These are phyloP conservation scores for Vulpes vulpes DNA, from an alignment of 2,113 vertebrate species.

Conservation along the genomic window DNA sequence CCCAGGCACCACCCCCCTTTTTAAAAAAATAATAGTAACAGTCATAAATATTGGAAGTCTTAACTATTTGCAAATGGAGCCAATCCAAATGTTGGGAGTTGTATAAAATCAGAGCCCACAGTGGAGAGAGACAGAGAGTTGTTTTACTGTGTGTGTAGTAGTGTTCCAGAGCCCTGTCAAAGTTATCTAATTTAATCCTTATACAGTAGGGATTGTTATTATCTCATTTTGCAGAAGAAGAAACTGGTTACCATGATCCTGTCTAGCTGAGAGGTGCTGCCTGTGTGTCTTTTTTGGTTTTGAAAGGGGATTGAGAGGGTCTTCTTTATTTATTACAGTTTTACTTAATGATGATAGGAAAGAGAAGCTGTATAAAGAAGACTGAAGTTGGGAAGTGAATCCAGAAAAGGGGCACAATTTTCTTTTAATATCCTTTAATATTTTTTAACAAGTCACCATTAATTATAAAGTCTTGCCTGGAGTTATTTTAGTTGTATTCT, in stretches of 20 bases:
- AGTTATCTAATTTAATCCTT: not conserved
- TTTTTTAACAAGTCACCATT: constrained; percentile 28
- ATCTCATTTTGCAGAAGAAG: not conserved
- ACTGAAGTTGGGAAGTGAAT: not conserved
- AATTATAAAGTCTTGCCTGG: not conserved
- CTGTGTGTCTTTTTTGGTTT: not conserved
- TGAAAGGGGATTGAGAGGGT: not conserved
- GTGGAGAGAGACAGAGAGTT: not conserved
- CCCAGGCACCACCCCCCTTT: too few species aligned
- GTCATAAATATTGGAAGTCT: not conserved
- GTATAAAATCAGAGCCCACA: not conserved
- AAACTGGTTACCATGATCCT: not conserved
- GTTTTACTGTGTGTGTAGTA: not conserved
- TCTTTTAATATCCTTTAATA: not conserved
- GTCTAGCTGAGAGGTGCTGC: not conserved
- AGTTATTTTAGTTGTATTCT: constrained; percentile 71
- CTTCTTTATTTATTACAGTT: not conserved
- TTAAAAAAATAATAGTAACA: not conserved
- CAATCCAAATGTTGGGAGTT: not conserved
- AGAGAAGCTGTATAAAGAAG: not conserved
- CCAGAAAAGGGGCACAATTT: not conserved
- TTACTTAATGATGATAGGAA: not conserved
- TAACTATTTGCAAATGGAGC: not conserved
- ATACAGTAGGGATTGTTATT: not conserved
- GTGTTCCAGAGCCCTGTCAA: not conserved